Percentiles rank a stretch among this genome's conserved stretches.
Evolutionary conservation across 2,113 vertebrate species (phyloP).

Genomic region (Plestiodon gilberti): DNA sequence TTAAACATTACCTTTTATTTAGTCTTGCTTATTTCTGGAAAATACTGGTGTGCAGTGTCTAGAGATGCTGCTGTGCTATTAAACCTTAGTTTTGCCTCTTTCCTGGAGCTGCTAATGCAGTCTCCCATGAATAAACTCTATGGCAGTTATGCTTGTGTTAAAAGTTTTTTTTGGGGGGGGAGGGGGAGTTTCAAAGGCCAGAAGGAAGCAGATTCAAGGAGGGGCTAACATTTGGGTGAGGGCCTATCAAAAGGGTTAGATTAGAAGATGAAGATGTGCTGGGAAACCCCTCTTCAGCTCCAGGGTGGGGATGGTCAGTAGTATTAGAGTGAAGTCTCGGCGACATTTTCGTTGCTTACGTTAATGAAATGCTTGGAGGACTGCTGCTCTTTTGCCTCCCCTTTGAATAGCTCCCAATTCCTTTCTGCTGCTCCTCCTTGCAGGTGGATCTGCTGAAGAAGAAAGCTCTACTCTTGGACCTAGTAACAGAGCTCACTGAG

Average conservation of each 20-base stretch:
- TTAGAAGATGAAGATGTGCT: not conserved
- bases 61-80: too few relatives aligned
- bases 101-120: too few relatives aligned
- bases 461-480: slow-evolving; percentile 82
- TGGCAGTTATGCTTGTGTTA: too few relatives aligned
- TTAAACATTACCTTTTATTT: too few relatives aligned
- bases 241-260: not conserved
- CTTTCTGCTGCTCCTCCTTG: not conserved
- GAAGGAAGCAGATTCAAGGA: not conserved
- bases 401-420: not conserved
- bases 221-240: not conserved
- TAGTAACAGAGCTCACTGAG: slow-evolving; percentile 83
- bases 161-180: too few relatives aligned
- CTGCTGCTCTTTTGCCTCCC: not conserved
- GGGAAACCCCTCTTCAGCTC: not conserved
- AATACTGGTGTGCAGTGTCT: too few relatives aligned
- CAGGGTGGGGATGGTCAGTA: not conserved
- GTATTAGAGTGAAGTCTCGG: not conserved
- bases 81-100: too few relatives aligned
- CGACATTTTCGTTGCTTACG: not conserved
- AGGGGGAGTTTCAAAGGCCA: not conserved
- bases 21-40: too few relatives aligned
- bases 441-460: slow-evolving; percentile 90
- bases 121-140: too few relatives aligned
- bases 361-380: too few relatives aligned